Evolutionary conservation across 2,113 vertebrate species (phyloP).

Genomic region (Rafetus swinhoei): DNA sequence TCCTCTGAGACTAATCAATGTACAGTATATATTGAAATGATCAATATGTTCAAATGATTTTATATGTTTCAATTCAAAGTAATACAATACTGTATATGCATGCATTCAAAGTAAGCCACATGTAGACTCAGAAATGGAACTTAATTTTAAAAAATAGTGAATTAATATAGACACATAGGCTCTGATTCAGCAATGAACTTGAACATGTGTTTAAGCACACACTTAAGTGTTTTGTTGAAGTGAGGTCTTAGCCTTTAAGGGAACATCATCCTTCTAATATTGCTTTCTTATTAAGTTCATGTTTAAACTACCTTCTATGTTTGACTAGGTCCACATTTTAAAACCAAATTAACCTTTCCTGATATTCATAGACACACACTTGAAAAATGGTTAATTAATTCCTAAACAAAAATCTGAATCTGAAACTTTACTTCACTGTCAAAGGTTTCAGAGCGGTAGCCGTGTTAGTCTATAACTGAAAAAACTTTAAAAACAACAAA

Average conservation of each 20-base stretch:
- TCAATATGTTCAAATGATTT: background rate
- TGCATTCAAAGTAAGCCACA: background rate
- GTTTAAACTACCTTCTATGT: conserved; percentile 12
- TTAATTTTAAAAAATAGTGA: background rate
- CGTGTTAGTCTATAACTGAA: too few species aligned
- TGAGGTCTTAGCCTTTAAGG: background rate
- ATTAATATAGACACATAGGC: background rate
- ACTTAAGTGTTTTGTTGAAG: conserved; percentile 39
- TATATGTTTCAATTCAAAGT: background rate
- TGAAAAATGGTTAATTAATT: background rate
- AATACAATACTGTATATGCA: background rate
- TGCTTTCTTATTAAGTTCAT: background rate
- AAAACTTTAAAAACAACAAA: too few species aligned
- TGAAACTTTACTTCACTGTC: background rate
- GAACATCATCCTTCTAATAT: conserved; percentile 2
- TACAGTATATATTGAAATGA: background rate
- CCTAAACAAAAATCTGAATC: background rate
- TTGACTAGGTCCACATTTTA: background rate
- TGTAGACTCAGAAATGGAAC: background rate
- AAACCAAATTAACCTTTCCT: background rate
- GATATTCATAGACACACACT: background rate
- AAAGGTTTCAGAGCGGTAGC: background rate
- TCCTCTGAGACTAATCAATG: too few species aligned
- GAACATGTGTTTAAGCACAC: background rate
- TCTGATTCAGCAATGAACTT: background rate